Evolutionary conservation across 2,113 vertebrate species (phyloP).

Genomic region (Dermatemys mawii): DNA sequence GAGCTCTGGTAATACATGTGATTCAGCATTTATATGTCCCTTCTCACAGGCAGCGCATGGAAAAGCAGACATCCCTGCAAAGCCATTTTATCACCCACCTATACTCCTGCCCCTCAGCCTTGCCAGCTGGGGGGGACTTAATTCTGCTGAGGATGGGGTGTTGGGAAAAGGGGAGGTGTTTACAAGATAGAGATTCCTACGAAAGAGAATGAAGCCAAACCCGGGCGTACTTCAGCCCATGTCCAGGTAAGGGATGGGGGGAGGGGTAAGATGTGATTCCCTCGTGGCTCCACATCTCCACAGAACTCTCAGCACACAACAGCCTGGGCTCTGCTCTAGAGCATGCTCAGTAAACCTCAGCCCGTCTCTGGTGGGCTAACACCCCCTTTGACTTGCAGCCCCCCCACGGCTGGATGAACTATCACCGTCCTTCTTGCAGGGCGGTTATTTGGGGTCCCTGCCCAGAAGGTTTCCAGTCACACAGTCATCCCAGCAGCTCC

Average conservation of each 20-base stretch:
- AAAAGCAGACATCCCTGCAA: neutral
- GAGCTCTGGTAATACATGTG: neutral
- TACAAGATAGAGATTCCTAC: neutral
- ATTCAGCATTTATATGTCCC: neutral
- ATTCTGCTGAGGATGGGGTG: fast-evolving
- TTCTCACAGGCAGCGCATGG: neutral
- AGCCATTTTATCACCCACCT: neutral
- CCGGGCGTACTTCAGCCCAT: neutral
- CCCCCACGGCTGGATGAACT: neutral
- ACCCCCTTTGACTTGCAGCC: neutral
- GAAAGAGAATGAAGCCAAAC: neutral
- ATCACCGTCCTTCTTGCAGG: neutral
- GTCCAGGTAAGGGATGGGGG: neutral
- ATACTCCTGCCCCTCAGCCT: neutral
- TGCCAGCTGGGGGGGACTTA: neutral
- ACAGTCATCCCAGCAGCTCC: fast-evolving
- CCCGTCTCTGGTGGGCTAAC: neutral
- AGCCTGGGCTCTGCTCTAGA: fast-evolving
- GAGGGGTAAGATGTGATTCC: neutral
- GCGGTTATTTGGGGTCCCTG: too few species aligned
- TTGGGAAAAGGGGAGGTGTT: neutral
- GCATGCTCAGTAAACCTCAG: fast-evolving
- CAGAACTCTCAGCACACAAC: fast-evolving
- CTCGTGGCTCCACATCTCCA: neutral
- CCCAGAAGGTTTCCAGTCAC: neutral